Conservation (phyloP, 2,113 vertebrate species). For the Erythrocebus patas region DNA sequence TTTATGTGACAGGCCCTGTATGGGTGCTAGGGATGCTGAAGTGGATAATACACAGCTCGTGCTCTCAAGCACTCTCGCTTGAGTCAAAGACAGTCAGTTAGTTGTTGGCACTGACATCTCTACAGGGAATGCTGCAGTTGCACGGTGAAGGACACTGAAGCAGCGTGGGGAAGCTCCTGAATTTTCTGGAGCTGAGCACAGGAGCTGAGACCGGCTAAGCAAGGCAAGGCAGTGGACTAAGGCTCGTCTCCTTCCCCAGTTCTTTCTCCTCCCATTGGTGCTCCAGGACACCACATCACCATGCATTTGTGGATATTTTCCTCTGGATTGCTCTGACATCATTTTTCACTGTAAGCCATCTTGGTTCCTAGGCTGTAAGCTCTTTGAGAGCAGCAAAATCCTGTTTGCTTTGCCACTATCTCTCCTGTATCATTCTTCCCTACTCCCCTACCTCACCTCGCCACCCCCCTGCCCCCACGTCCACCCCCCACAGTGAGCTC, state of each 20-base stretch:
- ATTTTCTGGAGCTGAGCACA: neutral
- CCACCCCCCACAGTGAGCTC: neutral
- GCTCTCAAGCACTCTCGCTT: neutral
- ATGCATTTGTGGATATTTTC: neutral
- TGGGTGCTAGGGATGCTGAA: neutral
- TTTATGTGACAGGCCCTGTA: neutral
- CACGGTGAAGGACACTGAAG: neutral
- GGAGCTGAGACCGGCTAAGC: neutral
- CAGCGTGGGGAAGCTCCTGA: neutral
- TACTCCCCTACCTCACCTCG: too few species aligned
- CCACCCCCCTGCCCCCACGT: too few species aligned
- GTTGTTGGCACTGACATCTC: neutral
- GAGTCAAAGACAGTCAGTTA: neutral
- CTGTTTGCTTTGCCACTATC: neutral
- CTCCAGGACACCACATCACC: neutral
- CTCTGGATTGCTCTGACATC: neutral
- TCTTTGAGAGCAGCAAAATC: neutral
- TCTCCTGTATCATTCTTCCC: neutral
- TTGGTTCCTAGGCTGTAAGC: neutral
- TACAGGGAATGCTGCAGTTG: neutral
- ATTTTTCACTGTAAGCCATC: neutral
- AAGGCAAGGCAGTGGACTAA: neutral
- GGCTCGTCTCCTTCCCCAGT: neutral
- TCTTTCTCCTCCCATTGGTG: neutral
- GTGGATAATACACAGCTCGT: rapidly evolving